Evolutionary conservation across 2,888 invertebrate genomes (phyloP), one percentile per base, ranked within the genome.

Genomic region (Scaptomyza parva): DNA sequence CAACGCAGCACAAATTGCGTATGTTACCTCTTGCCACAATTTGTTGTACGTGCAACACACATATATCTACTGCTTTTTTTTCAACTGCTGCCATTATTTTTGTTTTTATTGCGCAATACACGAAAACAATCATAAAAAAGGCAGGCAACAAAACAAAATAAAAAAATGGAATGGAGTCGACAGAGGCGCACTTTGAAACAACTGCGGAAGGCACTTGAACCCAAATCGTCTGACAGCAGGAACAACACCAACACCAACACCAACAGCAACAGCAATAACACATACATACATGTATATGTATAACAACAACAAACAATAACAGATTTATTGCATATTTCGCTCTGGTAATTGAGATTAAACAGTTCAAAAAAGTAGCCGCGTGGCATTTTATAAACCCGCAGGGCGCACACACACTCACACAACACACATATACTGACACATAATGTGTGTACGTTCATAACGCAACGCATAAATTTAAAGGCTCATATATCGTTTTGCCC

Each of bases 341-440:
- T 65, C 85, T 86, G 81, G 81, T 85, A 88, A 85, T 85, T 88
- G 88, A 88, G 88, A 88, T 88, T 85, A 88, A 88, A 86, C 81
- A 88, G 78, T 85, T 86, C 72, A 77, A 86, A 82, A 84, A 84
- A 86, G 74, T 86, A 88, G 73, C 70, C 84, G 88, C 73, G 76
- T 70, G 86, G 70, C 68, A 86, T 84, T 88, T 85, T 65, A 87
- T 84, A 84, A 81, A 76, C 72, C 79, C 83, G 66, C 83, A 70
- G 74, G 69, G 82, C 64, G 48, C 17, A 64, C 48, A 54, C 14
- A 33, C 24, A 51, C 44, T 39, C 17, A 55, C 20, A 45, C 28
- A 35, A 11, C 26, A 40, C 33, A 37, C 43, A 22, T 39, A 44
- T 24, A 33, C 18, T 35, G 18, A n/a, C n/a, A n/a, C n/a, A n/a